Conservation (phyloP, 2,888 invertebrate species). For the Megamerina dolium region DNA sequence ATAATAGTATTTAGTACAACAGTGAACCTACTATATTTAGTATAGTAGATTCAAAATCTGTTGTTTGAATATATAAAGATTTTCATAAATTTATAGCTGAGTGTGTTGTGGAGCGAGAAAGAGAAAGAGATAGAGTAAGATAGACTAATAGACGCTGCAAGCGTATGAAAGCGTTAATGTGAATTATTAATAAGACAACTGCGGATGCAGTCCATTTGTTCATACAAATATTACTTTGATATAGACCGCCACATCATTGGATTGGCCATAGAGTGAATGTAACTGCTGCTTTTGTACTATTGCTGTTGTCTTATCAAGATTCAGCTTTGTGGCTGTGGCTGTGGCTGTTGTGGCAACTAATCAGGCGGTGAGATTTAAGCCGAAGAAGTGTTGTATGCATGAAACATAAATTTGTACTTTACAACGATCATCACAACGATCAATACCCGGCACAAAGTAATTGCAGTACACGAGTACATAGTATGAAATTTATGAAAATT, state of each 20-base stretch:
- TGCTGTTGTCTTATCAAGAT: slow-evolving; percentile 31
- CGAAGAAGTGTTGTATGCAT: slow-evolving; percentile 14
- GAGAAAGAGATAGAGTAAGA: no score
- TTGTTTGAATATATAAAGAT: no score
- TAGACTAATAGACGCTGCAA: no score
- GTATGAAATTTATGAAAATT: no score
- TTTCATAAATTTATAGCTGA: no score
- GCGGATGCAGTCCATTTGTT: background rate
- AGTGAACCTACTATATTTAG: no score
- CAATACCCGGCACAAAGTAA: no score
- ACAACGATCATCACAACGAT: slow-evolving; percentile 5
- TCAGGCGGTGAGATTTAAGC: slow-evolving; percentile 47
- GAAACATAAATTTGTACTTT: slow-evolving; percentile 12
- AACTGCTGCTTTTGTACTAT: slow-evolving; percentile 10
- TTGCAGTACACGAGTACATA: no score
- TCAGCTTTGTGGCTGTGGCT: slow-evolving; percentile 24
- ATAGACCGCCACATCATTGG: background rate
- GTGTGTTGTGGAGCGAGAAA: no score
- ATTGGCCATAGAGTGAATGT: no score
- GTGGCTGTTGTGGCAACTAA: slow-evolving; percentile 32
- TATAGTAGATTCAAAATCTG: no score
- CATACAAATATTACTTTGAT: background rate
- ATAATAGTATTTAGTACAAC: no score
- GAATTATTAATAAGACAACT: slow-evolving; percentile 47
- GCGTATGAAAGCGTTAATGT: slow-evolving; percentile 47